Conservation (phyloP, 2,888 invertebrate species). For the Rotaria macrura region DNA sequence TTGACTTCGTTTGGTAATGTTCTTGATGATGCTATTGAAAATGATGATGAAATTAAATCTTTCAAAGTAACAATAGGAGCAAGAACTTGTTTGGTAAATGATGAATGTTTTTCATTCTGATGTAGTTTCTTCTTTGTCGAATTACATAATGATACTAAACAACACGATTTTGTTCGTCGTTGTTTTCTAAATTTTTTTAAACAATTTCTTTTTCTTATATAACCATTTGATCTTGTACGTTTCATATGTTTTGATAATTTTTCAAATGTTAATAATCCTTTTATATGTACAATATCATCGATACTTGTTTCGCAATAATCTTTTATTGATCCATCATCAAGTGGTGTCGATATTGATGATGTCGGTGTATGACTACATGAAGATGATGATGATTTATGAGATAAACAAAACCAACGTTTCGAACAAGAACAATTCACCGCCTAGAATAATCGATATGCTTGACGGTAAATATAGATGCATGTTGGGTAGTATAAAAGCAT, state of each 20-base stretch:
- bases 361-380: neutral
- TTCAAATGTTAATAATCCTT: neutral
- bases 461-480: neutral
- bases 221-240: neutral
- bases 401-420: neutral
- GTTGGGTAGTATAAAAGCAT: neutral
- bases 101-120: neutral
- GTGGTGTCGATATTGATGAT: neutral
- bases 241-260: neutral
- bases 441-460: neutral
- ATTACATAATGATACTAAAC: neutral
- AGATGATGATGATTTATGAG: neutral
- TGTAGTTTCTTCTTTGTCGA: neutral
- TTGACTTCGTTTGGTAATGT: neutral
- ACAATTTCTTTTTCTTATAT: neutral
- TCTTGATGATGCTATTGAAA: neutral
- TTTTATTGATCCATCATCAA: neutral
- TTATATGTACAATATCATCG: neutral
- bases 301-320: slow-evolving; percentile 20
- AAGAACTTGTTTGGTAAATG: neutral
- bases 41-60: neutral
- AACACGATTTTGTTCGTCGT: neutral
- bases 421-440: neutral
- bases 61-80: slow-evolving; percentile 6
- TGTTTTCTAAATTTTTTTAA: neutral